Percentiles rank a stretch among this genome's conserved stretches.
Evolutionary conservation across 2,888 invertebrate genomes (phyloP).

Genomic region (Morpho helenor): DNA sequence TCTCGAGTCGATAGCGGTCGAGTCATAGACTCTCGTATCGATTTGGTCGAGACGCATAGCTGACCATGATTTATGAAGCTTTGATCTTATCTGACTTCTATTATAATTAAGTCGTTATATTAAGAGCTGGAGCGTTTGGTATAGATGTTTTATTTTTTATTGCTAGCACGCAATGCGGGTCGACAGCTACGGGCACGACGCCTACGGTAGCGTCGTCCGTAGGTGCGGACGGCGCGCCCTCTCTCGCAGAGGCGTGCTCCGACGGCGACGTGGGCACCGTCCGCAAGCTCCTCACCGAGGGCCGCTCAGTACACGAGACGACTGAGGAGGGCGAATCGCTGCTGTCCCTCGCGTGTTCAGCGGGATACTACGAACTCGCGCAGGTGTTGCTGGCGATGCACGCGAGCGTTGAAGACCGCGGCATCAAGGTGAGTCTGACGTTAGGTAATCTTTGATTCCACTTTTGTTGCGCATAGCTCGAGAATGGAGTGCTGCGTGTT

Average conservation of each 20-base stretch:
- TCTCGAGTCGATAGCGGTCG: conserved; percentile 47
- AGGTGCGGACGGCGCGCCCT: conserved; percentile 81
- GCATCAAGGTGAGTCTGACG: conserved; percentile 85
- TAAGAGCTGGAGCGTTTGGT: background rate
- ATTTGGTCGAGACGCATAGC: conserved; percentile 56
- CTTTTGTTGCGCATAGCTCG: no score
- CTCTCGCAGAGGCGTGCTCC: conserved; percentile 94
- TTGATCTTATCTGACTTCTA: conserved; percentile 73
- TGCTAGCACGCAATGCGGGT: conserved; percentile 65
- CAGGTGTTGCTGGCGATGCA: conserved; percentile 98
- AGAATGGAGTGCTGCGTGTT: no score
- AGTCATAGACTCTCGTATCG: conserved; percentile 45
- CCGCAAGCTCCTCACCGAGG: conserved; percentile 94
- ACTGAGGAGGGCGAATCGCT: conserved; percentile 98
- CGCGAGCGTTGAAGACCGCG: conserved; percentile 98
- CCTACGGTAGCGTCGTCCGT: conserved; percentile 75
- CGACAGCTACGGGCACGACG: conserved; percentile 62
- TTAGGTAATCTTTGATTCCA: no score
- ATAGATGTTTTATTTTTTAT: conserved; percentile 23
- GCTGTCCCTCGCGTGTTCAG: conserved; percentile 96
- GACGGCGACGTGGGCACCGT: conserved; percentile 97
- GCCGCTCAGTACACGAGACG: conserved; percentile 96
- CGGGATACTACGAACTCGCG: conserved; percentile 97
- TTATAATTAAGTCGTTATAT: background rate
- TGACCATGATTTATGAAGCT: conserved; percentile 67